Base-by-base conservation (phyloP, 2,797 vertebrate species). In the Australoheros facetus region DNA sequence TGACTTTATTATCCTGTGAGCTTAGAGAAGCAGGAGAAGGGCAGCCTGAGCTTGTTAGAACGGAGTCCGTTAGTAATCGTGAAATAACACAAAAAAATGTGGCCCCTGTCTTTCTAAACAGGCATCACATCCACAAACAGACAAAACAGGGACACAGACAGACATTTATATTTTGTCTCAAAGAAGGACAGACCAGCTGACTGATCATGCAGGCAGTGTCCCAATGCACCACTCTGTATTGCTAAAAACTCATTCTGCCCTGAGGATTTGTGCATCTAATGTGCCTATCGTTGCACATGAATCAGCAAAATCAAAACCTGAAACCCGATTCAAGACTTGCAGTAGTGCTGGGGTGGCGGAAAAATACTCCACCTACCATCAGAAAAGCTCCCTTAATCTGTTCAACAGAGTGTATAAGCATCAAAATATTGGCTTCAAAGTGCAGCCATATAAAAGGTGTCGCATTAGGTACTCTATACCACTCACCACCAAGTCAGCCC, bases 311-410 rank as follows among this genome's bases (percentile, higher is more conserved):
- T 85, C 58, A 62, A 57, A 53, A 57, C 75, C 71, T 80, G 88
- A 94, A 93, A 92, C 85, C 89, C 87, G 92, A 92, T 90, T 89
- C 90, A 83, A 86, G 83, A 80, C 81, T 59, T 56, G 73, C 88
- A 72, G 86, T 30, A 77, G 71, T 88, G 91, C 91, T 87, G 87
- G 84, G 79, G 82, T 0, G 54, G 80, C 72, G 23, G 72, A 93
- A 69, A 91, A 89, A 80, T 60, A 37, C 62, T 73, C 70, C 85
- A 58, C 76, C 85, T 54, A 80, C 62, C 85, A 71, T 82, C 80
- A 70, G 64, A 88, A 78, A 80, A 88, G 85, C 88, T 78, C 80
- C 84, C 80, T 54, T 87, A 88, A 85, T 87, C 85, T 77, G 53
- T 75, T 82, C 81, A 75, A 30, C 56, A 57, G 71, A 75, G 75